Evolutionary conservation across 2,797 vertebrate genomes (phyloP).

Genomic region (Sebastes reedi): DNA sequence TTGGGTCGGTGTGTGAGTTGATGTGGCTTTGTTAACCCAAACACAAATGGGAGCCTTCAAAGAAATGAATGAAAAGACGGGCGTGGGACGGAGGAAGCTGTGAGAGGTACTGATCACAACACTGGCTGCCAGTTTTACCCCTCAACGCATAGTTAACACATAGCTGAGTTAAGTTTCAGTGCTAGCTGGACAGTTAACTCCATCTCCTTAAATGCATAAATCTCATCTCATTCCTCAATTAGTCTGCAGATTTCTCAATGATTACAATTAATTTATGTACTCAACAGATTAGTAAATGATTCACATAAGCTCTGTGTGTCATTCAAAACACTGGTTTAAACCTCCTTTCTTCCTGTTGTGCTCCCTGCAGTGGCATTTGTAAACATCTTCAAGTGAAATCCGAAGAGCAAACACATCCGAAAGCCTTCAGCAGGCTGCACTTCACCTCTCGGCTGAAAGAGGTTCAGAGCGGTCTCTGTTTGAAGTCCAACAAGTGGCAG

Average conservation of each 20-base stretch:
- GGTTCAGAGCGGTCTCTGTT: slow-evolving; percentile 53
- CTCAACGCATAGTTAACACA: background rate
- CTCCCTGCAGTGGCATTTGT: slow-evolving; percentile 72
- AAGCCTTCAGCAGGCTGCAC: slow-evolving; percentile 57
- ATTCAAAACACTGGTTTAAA: slow-evolving; percentile 43
- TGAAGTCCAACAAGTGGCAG: slow-evolving; percentile 66
- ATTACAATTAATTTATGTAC: slow-evolving; percentile 26
- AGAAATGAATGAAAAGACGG: slow-evolving; percentile 90
- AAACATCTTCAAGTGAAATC: slow-evolving; percentile 78
- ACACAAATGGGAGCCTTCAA: slow-evolving; percentile 85
- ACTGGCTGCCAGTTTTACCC: slow-evolving; percentile 21
- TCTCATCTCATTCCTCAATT: background rate
- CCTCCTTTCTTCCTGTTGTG: slow-evolving; percentile 55
- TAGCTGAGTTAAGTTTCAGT: slow-evolving; percentile 1
- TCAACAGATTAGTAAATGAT: slow-evolving; percentile 61
- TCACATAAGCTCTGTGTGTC: slow-evolving; percentile 36
- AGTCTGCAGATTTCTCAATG: background rate
- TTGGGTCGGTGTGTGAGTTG: slow-evolving; percentile 90
- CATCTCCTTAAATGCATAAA: background rate
- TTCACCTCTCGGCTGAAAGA: slow-evolving; percentile 57
- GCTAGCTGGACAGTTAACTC: background rate
- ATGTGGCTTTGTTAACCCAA: slow-evolving; percentile 91
- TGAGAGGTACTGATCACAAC: slow-evolving; percentile 22
- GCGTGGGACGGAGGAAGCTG: slow-evolving; percentile 68
- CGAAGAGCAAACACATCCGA: slow-evolving; percentile 72